phyloP scores from a whole-genome alignment of 1,140 invertebrate genomes.

The Tetramorium simillimum region DNA sequence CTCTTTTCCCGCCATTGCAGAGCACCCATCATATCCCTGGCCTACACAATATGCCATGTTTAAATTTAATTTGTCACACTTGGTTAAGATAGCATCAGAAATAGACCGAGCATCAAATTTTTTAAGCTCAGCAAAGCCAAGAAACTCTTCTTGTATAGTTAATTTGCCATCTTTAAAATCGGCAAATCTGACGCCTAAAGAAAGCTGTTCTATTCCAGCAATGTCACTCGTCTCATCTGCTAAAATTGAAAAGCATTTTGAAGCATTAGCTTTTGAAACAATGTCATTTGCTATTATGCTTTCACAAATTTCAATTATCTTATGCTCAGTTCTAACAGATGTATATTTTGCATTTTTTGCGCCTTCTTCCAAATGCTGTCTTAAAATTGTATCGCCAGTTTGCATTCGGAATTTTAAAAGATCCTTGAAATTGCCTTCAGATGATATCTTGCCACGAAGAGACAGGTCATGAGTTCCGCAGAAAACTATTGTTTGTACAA shows the following conservation, averaged over 20 bases:
- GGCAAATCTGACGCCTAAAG: slow-evolving; percentile 12
- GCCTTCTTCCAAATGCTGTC: neutral
- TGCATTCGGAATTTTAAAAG: slow-evolving; percentile 3
- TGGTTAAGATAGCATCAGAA: slow-evolving; percentile 13
- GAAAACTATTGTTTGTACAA: slow-evolving; percentile 12
- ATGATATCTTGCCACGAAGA: neutral
- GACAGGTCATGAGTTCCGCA: slow-evolving; percentile 9
- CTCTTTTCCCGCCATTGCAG: slow-evolving; percentile 7
- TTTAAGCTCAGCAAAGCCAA: neutral
- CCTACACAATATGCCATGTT: slow-evolving; percentile 17
- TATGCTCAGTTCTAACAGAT: slow-evolving; percentile 11
- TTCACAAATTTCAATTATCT: slow-evolving; percentile 28
- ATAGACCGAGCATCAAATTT: slow-evolving; percentile 23
- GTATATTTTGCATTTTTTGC: slow-evolving; percentile 14
- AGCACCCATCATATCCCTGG: neutral
- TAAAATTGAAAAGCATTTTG: too few relatives aligned
- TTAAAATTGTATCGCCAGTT: neutral
- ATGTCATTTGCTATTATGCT: slow-evolving; percentile 11
- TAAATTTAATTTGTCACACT: neutral
- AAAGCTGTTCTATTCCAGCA: slow-evolving; percentile 16
- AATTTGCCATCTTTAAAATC: neutral
- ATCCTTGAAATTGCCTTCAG: slow-evolving; percentile 16
- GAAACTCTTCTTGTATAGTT: slow-evolving; percentile 9
- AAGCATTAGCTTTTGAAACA: neutral
- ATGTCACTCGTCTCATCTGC: too few relatives aligned